These are phyloP conservation scores for Alosa alosa DNA, from an alignment of 2,113 vertebrate species.

Conservation along the genomic window DNA sequence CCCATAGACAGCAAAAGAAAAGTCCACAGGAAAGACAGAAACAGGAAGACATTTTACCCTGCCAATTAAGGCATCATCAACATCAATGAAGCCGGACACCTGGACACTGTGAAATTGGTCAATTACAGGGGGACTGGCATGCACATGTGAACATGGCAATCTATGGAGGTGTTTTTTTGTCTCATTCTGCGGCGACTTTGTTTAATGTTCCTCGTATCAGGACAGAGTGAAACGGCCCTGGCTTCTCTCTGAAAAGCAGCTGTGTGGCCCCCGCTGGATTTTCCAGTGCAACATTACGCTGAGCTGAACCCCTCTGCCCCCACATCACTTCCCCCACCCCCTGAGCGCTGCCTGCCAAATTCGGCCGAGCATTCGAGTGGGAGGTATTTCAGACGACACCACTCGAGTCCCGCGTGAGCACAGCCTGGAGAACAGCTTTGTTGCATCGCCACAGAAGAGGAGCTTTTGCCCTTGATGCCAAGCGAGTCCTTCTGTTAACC, in stretches of 20 bases:
- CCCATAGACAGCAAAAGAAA: no score
- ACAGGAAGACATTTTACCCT: no score
- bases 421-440: neutral
- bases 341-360: conserved; percentile 50
- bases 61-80: no score
- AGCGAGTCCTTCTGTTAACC: neutral
- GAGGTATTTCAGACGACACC: conserved; percentile 32
- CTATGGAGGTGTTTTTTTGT: neutral
- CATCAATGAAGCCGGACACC: no score
- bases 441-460: neutral
- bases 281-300: conserved; percentile 57
- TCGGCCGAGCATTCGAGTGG: conserved; percentile 50
- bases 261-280: conserved; percentile 65
- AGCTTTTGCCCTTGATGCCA: neutral
- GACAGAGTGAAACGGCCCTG: conserved; percentile 36
- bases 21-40: no score
- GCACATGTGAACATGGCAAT: conserved; percentile 19
- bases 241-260: conserved; percentile 54
- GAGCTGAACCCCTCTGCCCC: conserved; percentile 40
- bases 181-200: neutral
- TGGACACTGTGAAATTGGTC: no score
- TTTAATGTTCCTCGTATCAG: neutral
- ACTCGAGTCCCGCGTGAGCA: neutral
- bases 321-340: neutral
- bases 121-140: conserved; percentile 32